phyloP scores from a whole-genome alignment of 2,888 invertebrate genomes.

The Acleris literana region DNA sequence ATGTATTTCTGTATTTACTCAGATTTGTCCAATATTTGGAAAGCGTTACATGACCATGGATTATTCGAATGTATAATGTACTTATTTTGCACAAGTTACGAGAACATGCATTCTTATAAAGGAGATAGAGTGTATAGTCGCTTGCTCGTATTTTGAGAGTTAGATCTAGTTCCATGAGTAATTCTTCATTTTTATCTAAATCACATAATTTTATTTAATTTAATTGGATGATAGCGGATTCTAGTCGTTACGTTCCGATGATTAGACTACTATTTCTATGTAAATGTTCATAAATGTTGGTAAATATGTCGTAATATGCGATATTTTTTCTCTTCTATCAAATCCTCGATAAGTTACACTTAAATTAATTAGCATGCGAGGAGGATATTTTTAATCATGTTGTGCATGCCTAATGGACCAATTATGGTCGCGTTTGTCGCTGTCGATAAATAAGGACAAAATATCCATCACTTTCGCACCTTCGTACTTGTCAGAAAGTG shows the following conservation, averaged over 20 bases:
- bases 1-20: constrained; percentile 27
- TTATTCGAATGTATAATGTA: constrained; percentile 31
- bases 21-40: constrained; percentile 24
- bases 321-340: no score
- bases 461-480: no score
- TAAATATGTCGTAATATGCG: constrained; percentile 1
- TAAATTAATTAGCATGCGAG: no score
- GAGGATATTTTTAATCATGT: no score
- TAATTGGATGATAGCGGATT: constrained; percentile 16
- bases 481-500: no score
- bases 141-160: not conserved
- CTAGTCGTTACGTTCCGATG: constrained; percentile 4
- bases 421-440: no score
- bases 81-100: constrained; percentile 15
- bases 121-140: constrained; percentile 1
- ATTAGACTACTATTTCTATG: constrained; percentile 3
- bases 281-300: constrained; percentile 1
- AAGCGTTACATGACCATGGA: constrained; percentile 19
- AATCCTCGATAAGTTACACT: no score
- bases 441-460: no score
- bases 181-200: constrained; percentile 20
- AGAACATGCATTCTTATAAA: not conserved
- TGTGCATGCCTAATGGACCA: no score
- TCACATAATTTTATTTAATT: constrained; percentile 3
- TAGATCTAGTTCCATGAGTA: constrained; percentile 7